These are phyloP conservation scores for Scaptomyza graminum DNA, from an alignment of 1,140 invertebrate species.

Conservation along the genomic window DNA sequence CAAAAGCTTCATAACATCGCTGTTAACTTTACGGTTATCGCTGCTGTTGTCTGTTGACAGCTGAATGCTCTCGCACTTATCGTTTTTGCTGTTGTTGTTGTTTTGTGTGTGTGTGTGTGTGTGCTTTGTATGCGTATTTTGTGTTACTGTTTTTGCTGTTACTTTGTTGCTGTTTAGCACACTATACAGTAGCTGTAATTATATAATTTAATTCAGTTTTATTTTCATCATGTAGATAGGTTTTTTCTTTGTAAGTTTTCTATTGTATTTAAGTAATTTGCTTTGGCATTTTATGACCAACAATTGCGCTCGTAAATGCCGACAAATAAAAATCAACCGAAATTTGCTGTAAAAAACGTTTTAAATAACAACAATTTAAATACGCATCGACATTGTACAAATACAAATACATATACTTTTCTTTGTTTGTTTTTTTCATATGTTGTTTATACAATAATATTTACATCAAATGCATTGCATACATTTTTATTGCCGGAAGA, in stretches of 20 bases:
- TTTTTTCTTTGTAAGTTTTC: not conserved
- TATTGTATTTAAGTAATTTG: constrained; percentile 35
- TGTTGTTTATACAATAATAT: constrained; percentile 39
- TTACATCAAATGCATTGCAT: constrained; percentile 37
- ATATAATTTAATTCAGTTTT: no score
- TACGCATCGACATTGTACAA: not conserved
- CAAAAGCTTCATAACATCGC: not conserved
- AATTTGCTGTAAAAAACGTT: constrained; percentile 23
- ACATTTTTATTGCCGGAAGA: not conserved
- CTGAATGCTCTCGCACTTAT: no score
- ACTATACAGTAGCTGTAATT: constrained; percentile 46
- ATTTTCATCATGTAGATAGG: not conserved
- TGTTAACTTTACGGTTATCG: constrained; percentile 1
- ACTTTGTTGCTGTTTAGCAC: not conserved
- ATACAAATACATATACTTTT: constrained; percentile 1
- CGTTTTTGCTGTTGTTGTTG: no score
- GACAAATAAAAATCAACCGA: constrained; percentile 30
- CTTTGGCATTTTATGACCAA: constrained; percentile 40
- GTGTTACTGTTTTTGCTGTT: constrained; percentile 45
- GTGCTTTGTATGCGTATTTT: constrained; percentile 26
- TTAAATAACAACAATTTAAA: constrained; percentile 27
- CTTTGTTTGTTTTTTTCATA: constrained; percentile 2
- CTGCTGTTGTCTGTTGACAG: not conserved
- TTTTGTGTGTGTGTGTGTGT: no score
- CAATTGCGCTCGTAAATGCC: constrained; percentile 19